A percentile compares a stretch with the other conserved stretches of the same genome.
Conservation (phyloP, 2,888 invertebrate species). For the Tethea ocularis region DNA sequence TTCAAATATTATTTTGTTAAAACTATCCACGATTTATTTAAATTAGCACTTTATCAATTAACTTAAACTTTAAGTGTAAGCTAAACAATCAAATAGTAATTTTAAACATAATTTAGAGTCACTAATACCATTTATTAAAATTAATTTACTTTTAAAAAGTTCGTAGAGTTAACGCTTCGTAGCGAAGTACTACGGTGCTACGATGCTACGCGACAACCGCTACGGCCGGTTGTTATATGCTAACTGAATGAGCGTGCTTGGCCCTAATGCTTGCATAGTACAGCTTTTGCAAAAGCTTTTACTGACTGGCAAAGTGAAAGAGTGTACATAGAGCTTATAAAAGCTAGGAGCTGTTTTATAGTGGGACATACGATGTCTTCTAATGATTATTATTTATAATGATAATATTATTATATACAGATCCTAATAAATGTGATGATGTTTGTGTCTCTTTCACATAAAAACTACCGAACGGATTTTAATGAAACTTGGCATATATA, state of each 20-base stretch:
- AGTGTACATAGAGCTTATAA: background rate
- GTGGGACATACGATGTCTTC: background rate
- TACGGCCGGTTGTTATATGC: conserved; percentile 2
- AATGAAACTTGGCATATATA: no score
- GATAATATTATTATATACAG: no score
- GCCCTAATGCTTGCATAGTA: no score
- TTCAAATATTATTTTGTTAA: no score
- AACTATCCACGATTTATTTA: background rate
- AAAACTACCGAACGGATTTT: no score
- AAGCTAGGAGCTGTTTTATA: background rate
- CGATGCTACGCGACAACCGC: conserved; percentile 13
- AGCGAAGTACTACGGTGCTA: conserved; percentile 5
- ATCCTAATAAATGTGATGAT: no score
- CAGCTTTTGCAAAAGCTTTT: background rate
- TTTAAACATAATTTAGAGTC: background rate
- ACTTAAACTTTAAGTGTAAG: no score
- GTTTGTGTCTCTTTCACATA: no score
- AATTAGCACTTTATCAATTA: no score
- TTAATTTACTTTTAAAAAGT: background rate
- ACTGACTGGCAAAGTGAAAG: background rate
- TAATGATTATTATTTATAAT: background rate
- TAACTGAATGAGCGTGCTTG: background rate
- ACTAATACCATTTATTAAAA: no score
- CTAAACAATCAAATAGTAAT: background rate
- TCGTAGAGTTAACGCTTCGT: conserved; percentile 8